Evolutionary conservation across 2,113 vertebrate species (phyloP).

Genomic region (Dicrurus megarhynchus): DNA sequence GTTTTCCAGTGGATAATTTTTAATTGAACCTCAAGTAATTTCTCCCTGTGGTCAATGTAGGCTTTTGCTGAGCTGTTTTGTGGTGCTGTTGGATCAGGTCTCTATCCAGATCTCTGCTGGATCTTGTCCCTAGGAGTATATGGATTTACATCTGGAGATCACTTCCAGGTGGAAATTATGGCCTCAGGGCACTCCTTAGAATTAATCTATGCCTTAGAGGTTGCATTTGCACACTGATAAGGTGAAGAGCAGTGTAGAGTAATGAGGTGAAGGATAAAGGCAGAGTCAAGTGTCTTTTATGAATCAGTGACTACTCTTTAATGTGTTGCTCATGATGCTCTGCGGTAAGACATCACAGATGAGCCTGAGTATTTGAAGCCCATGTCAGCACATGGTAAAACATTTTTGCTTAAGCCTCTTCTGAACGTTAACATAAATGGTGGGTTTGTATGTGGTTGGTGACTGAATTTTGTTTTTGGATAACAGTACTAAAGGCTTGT

Average conservation of each 20-base stretch:
- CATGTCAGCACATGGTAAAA: neutral
- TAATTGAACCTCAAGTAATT: neutral
- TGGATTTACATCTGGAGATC: neutral
- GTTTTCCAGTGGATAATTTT: neutral
- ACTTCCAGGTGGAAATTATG: neutral
- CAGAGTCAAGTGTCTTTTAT: neutral
- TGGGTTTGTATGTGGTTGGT: fast-evolving
- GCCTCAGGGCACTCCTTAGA: neutral
- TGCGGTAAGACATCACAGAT: neutral
- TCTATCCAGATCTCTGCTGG: neutral
- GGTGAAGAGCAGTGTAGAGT: neutral
- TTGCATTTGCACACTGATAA: neutral
- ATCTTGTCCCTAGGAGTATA: neutral
- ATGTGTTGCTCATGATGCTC: neutral
- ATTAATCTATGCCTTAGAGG: neutral
- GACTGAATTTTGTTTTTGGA: neutral
- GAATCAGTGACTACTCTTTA: neutral
- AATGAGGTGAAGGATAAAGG: neutral
- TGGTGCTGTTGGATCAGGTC: neutral
- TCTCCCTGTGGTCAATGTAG: neutral
- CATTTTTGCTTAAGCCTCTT: neutral
- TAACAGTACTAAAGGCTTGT: neutral
- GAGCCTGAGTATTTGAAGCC: neutral
- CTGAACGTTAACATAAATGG: neutral
- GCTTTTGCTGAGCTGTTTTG: neutral